Percentiles rank a stretch among this genome's conserved stretches.
Conservation (phyloP, 2,888 invertebrate genomes). For the Clusia tigrina region DNA sequence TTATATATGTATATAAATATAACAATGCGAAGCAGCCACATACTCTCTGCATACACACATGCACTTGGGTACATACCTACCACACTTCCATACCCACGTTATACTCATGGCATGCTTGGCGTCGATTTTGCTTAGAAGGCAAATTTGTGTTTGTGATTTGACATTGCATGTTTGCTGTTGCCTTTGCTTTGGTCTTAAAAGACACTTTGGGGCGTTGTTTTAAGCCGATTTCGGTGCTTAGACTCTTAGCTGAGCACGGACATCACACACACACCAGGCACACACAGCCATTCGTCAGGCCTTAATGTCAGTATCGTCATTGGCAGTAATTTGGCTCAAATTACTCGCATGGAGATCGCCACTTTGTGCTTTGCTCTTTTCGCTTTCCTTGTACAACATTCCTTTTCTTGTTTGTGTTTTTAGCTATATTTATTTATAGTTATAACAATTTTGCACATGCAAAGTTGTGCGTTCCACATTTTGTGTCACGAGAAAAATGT, state of each 20-base stretch:
- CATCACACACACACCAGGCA: background rate
- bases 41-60: no score
- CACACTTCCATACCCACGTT: no score
- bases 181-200: background rate
- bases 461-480: conserved; percentile 9
- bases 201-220: conserved; percentile 3
- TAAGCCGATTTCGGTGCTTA: background rate
- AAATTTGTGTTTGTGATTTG: background rate
- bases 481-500: background rate
- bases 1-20: no score
- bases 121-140: no score
- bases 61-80: no score
- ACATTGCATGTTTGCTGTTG: background rate
- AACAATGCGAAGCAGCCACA: no score
- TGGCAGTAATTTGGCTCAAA: conserved; percentile 2
- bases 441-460: background rate
- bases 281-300: background rate
- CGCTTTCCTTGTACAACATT: background rate
- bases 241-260: background rate
- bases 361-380: background rate
- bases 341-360: background rate
- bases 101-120: no score
- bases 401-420: background rate
- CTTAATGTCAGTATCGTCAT: conserved; percentile 8
- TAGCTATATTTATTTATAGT: background rate